Evolutionary conservation across 1,140 invertebrate species (phyloP), one percentile per base, ranked within the genome.

Genomic region (Drosophila kepulauana): DNA sequence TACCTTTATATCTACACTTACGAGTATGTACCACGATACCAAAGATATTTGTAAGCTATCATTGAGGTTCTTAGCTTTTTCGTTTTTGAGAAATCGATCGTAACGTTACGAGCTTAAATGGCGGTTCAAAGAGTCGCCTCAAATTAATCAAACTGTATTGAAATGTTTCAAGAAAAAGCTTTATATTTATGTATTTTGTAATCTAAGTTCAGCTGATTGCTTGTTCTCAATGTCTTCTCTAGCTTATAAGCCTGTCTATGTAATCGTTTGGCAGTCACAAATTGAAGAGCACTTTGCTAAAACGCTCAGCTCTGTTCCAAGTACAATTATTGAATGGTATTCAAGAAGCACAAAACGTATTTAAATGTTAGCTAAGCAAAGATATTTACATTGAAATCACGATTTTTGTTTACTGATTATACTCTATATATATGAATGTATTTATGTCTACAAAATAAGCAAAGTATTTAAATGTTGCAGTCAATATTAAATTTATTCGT

Each of bases 311-410:
- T 86, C 79, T 78, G 75, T 79, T 75, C 54, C 51, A 81, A 88
- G 80, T 89, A 84, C 77, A 89, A 88, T 75, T 80, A 84, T 78
- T 73, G 67, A 81, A 81, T 80, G 85, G 85, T 88, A 87, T 87
- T 87, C 80, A 89, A 16, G 8, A 66, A 78, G 84, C 84, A 87
- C 82, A 87, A 87, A 71, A 57, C 73, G 64, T 88, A 89, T 89
- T 80, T 75, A 81, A 81, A 84, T 75, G 69, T 88, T 87, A 80
- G 69, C 73, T 66, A 84, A 85, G 69, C 67, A 69, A 75, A 75
- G 66, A 52, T 85, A 49, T 80, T 68, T 72, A 69, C 75, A 78
- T 66, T 69, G 20, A 7, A 46, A 52, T 52, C 56, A 66, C 33
- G 51, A 15, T 45, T 46, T 75, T 41, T 63, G 52, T 59, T 65